These are phyloP conservation scores for Holacanthella duospinosa DNA, from an alignment of 2,888 invertebrate genomes.

Conservation along the genomic window DNA sequence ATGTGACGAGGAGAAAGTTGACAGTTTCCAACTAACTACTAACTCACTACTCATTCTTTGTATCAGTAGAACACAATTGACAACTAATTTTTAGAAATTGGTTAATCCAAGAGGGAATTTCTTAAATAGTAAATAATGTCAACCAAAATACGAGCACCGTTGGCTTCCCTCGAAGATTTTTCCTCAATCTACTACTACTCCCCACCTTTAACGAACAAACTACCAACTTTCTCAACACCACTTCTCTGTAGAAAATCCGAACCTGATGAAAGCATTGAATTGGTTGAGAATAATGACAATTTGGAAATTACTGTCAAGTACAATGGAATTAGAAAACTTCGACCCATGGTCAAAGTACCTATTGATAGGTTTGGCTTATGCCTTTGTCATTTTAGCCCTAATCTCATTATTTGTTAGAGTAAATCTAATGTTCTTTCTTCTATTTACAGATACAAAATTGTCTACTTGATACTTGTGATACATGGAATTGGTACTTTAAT, in stretches of 20 bases:
- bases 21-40: too few relatives aligned
- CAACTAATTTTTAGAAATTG: too few relatives aligned
- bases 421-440: slow-evolving; percentile 15
- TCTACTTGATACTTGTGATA: slow-evolving; percentile 76
- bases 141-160: slow-evolving; percentile 32
- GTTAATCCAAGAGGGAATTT: too few relatives aligned
- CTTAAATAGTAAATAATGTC: too few relatives aligned
- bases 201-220: slow-evolving; percentile 30
- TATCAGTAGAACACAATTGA: too few relatives aligned
- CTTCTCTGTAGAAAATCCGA: slow-evolving; percentile 20
- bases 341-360: slow-evolving; percentile 37
- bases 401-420: background rate
- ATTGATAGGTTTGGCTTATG: slow-evolving; percentile 35
- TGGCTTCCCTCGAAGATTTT: slow-evolving; percentile 40
- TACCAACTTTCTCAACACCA: slow-evolving; percentile 33
- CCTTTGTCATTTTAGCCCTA: too few relatives aligned
- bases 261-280: slow-evolving; percentile 24
- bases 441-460: slow-evolving; percentile 54
- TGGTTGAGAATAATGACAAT: slow-evolving; percentile 34
- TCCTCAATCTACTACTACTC: slow-evolving; percentile 36
- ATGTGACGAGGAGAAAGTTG: too few relatives aligned
- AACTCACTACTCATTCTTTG: too few relatives aligned
- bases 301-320: slow-evolving; percentile 36
- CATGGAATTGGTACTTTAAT: slow-evolving; percentile 90
- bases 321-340: slow-evolving; percentile 34